phyloP scores from a whole-genome alignment of 2,888 invertebrate species.

The Acanthosepion lycidas region DNA sequence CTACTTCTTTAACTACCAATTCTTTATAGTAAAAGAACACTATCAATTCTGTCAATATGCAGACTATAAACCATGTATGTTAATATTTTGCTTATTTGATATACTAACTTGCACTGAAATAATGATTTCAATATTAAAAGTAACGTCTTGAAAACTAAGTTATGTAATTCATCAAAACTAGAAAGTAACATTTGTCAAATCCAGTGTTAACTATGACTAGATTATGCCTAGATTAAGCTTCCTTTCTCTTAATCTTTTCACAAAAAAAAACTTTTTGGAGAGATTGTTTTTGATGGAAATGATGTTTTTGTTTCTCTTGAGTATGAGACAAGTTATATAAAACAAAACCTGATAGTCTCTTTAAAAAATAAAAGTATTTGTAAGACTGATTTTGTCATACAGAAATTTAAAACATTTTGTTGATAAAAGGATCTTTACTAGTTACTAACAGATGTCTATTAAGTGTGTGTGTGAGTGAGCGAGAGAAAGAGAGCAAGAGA shows the following conservation, averaged over 20 bases:
- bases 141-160: too few species aligned
- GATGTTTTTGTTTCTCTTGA: background rate
- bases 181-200: too few species aligned
- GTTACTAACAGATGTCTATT: background rate
- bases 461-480: background rate
- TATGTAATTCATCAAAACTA: too few species aligned
- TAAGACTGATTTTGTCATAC: background rate
- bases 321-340: background rate
- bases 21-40: too few species aligned
- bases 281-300: background rate
- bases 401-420: too few species aligned
- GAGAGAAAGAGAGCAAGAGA: background rate
- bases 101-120: too few species aligned
- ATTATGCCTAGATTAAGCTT: background rate
- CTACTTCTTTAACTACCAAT: too few species aligned
- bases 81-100: too few species aligned
- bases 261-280: background rate
- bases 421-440: background rate
- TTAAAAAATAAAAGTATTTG: background rate
- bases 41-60: too few species aligned
- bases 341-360: background rate
- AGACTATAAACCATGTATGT: too few species aligned
- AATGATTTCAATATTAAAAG: too few species aligned
- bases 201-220: too few species aligned
- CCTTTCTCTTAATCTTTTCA: background rate